Evolutionary conservation across 2,888 invertebrate genomes (phyloP).

Genomic region (Apotomis capreana): DNA sequence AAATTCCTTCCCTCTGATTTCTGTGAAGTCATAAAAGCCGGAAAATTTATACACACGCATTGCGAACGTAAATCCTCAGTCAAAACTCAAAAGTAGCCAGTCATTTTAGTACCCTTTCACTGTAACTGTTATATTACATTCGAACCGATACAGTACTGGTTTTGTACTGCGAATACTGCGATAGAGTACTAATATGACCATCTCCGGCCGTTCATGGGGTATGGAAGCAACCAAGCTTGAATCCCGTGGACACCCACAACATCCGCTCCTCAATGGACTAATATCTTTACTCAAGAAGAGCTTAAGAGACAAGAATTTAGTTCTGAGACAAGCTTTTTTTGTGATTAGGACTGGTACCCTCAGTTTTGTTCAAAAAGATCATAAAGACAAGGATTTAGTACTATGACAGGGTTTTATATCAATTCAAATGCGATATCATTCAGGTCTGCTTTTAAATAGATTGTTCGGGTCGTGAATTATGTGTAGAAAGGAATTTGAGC

Average conservation of each 20-base stretch:
- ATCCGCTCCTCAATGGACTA: slow-evolving; percentile 22
- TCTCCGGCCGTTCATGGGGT: slow-evolving; percentile 1
- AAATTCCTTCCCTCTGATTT: not conserved
- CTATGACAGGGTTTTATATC: no score
- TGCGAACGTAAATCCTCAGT: slow-evolving; percentile 14
- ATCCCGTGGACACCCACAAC: slow-evolving; percentile 48
- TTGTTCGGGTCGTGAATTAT: slow-evolving; percentile 36
- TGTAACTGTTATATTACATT: not conserved
- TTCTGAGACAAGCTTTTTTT: slow-evolving; percentile 3
- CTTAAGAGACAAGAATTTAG: not conserved
- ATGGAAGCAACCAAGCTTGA: slow-evolving; percentile 46
- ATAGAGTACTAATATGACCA: no score
- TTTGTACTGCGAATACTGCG: no score
- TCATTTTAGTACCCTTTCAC: not conserved
- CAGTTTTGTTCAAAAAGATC: no score
- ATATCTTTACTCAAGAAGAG: not conserved
- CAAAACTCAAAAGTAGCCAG: not conserved
- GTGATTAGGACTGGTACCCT: not conserved
- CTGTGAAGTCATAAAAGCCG: not conserved
- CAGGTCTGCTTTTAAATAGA: slow-evolving; percentile 32
- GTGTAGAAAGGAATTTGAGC: slow-evolving; percentile 3
- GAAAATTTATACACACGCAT: slow-evolving; percentile 2
- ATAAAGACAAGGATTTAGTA: no score
- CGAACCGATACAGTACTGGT: not conserved
- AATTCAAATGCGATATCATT: slow-evolving; percentile 21